phyloP scores from a whole-genome alignment of 2,113 vertebrate genomes.

The Atractosteus spatula region DNA sequence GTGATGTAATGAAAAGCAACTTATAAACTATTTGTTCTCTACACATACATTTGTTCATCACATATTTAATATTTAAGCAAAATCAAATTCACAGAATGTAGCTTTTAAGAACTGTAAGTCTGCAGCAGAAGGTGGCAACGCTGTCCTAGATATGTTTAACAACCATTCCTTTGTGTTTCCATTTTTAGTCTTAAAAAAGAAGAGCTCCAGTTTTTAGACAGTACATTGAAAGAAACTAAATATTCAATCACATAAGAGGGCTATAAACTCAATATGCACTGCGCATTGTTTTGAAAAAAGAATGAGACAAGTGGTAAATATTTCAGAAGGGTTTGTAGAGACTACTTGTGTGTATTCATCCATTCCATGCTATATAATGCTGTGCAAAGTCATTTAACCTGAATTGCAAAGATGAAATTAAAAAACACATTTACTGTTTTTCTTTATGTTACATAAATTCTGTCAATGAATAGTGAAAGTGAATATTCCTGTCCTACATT shows the following conservation, averaged over 20 bases:
- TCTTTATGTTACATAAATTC: too few relatives aligned
- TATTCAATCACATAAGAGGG: neutral
- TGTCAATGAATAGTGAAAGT: too few relatives aligned
- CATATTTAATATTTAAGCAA: neutral
- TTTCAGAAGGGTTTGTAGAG: too few relatives aligned
- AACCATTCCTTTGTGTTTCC: too few relatives aligned
- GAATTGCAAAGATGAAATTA: too few relatives aligned
- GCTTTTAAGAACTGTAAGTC: too few relatives aligned
- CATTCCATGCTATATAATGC: too few relatives aligned
- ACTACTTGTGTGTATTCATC: too few relatives aligned
- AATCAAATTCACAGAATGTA: slow-evolving; percentile 20
- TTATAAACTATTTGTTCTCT: neutral
- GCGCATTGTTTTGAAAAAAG: neutral
- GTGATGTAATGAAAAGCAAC: slow-evolving; percentile 12
- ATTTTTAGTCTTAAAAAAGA: neutral
- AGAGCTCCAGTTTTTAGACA: slow-evolving; percentile 22
- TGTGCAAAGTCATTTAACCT: too few relatives aligned
- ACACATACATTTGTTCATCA: neutral
- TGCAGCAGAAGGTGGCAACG: neutral
- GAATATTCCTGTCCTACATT: too few relatives aligned
- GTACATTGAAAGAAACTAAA: slow-evolving; percentile 1
- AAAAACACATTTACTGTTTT: too few relatives aligned
- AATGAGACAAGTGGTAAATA: too few relatives aligned
- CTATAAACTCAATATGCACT: slow-evolving; percentile 1
- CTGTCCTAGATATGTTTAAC: slow-evolving; percentile 1